Base-by-base conservation (phyloP, 2,797 vertebrate genomes). In the Fistularia tabacaria region DNA sequence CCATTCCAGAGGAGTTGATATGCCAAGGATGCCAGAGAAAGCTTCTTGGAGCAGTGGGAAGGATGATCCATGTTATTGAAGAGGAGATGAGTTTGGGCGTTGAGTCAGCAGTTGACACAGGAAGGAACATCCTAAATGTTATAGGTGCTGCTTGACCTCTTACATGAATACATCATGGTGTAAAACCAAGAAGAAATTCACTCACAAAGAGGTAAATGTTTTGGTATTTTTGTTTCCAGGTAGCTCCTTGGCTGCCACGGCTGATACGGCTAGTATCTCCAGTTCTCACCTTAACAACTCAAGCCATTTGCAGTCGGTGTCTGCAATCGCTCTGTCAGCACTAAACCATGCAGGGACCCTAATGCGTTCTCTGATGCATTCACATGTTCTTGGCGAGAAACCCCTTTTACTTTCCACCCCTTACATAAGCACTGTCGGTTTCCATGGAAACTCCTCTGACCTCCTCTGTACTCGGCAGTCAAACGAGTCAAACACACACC, bases 61-160 rank as follows among this genome's bases (percentile, higher is more conserved):
- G 81, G 81, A 92, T 93, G 90, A 91, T 93, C 64, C 59, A 64
- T 14, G 66, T 91, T 10, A 81, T 92, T 43, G 67, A 85, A 51
- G 70, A 80, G 15, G 70, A 85, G 71, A 80, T 41, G 1, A 71
- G 56, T 66, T 63, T 69, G 39, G 83, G 78, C 13, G 71, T 76
- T 40, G 50, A 57, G 50, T 70, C 82, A 43, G 73, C 79, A 7
- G 48, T 73, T 10, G 80, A 85, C 44, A 77, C 83, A 0, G 90
- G 86, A 54, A 77, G 66, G 36, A 90, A 87, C 75, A 82, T 92
- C 60, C 81, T 93, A 5, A 70, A 63, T 44, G 64, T 86, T 42
- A 66, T 87, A 74, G 81, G 80, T 87, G 56, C 64, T 38, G 38
- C 8, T 7, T 43, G 14, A 6, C 38, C 14, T 46, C 9, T 40